Conservation (phyloP, 2,113 vertebrate species). For the Hydrochoerus hydrochaeris region DNA sequence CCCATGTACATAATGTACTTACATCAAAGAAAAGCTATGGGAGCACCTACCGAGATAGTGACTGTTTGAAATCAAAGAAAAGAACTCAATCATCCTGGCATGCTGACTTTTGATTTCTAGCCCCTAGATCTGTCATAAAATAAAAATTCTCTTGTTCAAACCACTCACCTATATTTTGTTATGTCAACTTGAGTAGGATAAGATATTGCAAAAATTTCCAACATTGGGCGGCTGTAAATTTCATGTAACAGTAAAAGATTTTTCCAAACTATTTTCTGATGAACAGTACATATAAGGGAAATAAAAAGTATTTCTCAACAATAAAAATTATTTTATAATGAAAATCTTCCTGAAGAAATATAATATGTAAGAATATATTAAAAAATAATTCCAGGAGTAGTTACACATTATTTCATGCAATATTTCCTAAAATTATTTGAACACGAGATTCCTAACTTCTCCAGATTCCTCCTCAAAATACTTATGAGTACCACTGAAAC, state of each 20-base stretch:
- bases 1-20: too few species aligned
- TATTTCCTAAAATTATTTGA: slow-evolving; percentile 42
- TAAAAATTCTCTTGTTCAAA: neutral
- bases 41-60: neutral
- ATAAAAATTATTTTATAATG: neutral
- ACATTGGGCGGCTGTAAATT: neutral
- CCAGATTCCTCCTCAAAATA: neutral
- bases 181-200: neutral
- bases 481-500: neutral
- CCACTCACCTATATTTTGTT: neutral
- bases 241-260: neutral
- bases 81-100: neutral
- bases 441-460: neutral
- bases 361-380: neutral
- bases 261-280: neutral
- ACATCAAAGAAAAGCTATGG: neutral
- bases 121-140: neutral
- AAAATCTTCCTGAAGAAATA: neutral
- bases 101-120: neutral
- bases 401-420: slow-evolving; percentile 16
- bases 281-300: neutral
- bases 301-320: slow-evolving; percentile 5
- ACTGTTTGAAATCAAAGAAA: neutral
- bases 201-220: neutral
- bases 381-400: neutral